phyloP scores from a whole-genome alignment of 64 coral and sea anemone species.

The Pachyseris speciosa region DNA sequence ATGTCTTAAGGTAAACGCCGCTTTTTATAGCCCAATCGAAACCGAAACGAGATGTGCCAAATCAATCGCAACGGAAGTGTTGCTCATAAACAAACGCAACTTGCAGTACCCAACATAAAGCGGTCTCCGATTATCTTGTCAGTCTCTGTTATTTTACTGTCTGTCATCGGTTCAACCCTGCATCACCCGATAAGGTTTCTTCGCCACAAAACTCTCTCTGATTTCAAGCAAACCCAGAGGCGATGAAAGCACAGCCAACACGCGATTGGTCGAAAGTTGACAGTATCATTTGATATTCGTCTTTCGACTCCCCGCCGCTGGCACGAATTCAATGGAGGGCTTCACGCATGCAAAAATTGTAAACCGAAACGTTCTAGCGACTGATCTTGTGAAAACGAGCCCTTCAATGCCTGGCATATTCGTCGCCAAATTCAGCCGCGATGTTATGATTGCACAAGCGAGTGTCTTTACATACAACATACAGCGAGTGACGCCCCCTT shows the following conservation, averaged over 20 bases:
- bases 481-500: neutral
- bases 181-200: neutral
- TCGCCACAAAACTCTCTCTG: neutral
- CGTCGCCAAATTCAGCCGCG: conserved; percentile 1
- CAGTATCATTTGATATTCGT: conserved; percentile 35
- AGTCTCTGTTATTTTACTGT: neutral
- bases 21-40: neutral
- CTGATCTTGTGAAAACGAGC: conserved; percentile 6
- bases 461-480: neutral
- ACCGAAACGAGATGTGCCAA: neutral
- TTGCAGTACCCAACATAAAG: neutral
- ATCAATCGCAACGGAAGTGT: neutral
- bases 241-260: neutral
- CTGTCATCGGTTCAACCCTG: conserved; percentile 33
- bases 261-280: neutral
- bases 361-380: conserved; percentile 61
- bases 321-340: conserved; percentile 48
- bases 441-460: conserved; percentile 38
- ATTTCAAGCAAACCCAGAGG: conserved; percentile 24
- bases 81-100: neutral
- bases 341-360: conserved; percentile 77
- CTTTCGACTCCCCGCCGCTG: conserved; percentile 53
- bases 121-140: neutral
- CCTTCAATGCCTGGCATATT: conserved; percentile 20
- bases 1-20: neutral